phyloP scores from a whole-genome alignment of 1,140 invertebrate species.

The Anoplolepis gracilipes region DNA sequence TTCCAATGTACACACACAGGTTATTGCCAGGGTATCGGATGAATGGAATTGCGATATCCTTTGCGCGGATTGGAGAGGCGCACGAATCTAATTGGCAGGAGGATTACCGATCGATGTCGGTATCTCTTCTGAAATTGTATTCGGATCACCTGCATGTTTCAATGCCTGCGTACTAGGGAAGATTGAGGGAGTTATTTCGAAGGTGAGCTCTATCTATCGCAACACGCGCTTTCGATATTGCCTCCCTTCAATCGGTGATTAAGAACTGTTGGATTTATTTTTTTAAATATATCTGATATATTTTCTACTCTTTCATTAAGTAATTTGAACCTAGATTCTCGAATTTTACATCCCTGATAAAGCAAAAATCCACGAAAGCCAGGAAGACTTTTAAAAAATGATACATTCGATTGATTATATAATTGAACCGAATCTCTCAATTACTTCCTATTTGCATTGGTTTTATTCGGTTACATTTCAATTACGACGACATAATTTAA shows the following conservation, averaged over 20 bases:
- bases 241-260: slow-evolving; percentile 12
- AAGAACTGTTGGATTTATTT: not conserved
- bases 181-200: slow-evolving; percentile 52
- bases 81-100: slow-evolving; percentile 66
- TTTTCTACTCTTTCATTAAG: not conserved
- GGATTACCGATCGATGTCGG: slow-evolving; percentile 65
- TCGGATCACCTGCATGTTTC: slow-evolving; percentile 64
- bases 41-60: slow-evolving; percentile 68
- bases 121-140: slow-evolving; percentile 62
- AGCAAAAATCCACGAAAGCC: not conserved
- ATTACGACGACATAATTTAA: slow-evolving; percentile 61
- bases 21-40: slow-evolving; percentile 67
- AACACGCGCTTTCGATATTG: slow-evolving; percentile 17
- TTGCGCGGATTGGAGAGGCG: slow-evolving; percentile 35
- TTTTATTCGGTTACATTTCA: slow-evolving; percentile 44
- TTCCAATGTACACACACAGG: slow-evolving; percentile 63
- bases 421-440: not conserved
- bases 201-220: slow-evolving; percentile 28
- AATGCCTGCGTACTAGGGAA: slow-evolving; percentile 36
- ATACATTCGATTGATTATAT: not conserved
- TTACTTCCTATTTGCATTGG: slow-evolving; percentile 3
- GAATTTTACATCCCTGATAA: not conserved
- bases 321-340: not conserved
- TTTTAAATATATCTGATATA: not conserved
- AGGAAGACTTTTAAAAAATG: not conserved